Evolutionary conservation across 1,140 invertebrate genomes (phyloP).

Genomic region (Ceratina australensis): DNA sequence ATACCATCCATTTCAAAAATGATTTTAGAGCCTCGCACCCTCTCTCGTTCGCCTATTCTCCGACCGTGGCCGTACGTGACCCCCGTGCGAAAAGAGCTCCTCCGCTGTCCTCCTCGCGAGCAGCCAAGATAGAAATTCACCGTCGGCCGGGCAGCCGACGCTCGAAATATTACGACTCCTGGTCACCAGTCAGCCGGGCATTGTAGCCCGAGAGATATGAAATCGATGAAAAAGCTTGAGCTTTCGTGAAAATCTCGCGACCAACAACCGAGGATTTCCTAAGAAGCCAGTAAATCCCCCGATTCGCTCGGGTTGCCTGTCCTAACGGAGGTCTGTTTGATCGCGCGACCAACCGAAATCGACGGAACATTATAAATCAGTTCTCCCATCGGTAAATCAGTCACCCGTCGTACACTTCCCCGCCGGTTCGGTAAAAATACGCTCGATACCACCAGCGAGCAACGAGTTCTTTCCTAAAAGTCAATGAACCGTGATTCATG

Average conservation of each 20-base stretch:
- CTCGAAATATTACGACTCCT: conserved; percentile 68
- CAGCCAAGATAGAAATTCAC: conserved; percentile 12
- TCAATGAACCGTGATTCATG: not conserved
- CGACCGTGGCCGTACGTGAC: conserved; percentile 56
- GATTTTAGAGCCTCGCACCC: conserved; percentile 61
- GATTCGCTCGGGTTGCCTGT: too few relatives aligned
- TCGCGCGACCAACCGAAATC: too few relatives aligned
- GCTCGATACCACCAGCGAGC: too few relatives aligned
- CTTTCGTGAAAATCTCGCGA: not conserved
- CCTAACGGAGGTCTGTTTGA: too few relatives aligned
- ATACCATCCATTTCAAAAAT: conserved; percentile 67
- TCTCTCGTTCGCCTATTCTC: conserved; percentile 13
- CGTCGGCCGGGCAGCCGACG: conserved; percentile 10
- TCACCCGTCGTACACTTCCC: too few relatives aligned
- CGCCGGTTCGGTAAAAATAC: too few relatives aligned
- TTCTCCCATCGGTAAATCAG: too few relatives aligned
- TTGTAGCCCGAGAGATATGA: not conserved
- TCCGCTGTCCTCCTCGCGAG: conserved; percentile 6
- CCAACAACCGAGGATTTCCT: not conserved
- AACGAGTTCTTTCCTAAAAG: not conserved
- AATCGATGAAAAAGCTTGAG: not conserved
- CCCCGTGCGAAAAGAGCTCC: conserved; percentile 49
- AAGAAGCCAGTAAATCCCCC: too few relatives aligned
- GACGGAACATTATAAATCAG: too few relatives aligned
- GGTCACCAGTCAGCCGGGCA: conserved; percentile 36